Percentiles rank a stretch among this genome's conserved stretches.
These are phyloP conservation scores for Laupala kohalensis DNA, from an alignment of 1,140 invertebrate species.

Conservation along the genomic window DNA sequence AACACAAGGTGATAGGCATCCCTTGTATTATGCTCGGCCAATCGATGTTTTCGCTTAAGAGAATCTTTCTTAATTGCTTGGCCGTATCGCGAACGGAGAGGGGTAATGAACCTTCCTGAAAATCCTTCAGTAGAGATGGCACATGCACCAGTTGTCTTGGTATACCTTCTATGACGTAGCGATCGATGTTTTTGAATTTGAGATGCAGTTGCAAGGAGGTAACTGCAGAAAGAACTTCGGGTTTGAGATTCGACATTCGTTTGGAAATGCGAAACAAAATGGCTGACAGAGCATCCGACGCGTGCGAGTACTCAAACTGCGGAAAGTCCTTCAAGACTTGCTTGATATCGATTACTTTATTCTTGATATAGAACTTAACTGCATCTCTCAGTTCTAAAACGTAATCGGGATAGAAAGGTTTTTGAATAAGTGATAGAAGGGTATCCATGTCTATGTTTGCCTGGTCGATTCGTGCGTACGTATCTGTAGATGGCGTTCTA, in stretches of 20 bases:
- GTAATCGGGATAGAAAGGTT: not conserved
- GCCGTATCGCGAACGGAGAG: not conserved
- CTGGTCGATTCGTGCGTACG: no score
- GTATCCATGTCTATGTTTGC: not conserved
- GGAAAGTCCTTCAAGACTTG: not conserved
- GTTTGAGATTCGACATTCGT: not conserved
- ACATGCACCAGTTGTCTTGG: not conserved
- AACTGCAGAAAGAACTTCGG: not conserved
- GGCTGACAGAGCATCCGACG: not conserved
- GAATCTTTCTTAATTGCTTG: not conserved
- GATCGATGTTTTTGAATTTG: not conserved
- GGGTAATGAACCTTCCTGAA: not conserved
- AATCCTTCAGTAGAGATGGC: not conserved
- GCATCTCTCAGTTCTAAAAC: not conserved
- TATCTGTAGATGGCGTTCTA: no score
- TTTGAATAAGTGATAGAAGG: not conserved
- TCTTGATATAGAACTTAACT: not conserved
- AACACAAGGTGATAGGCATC: not conserved
- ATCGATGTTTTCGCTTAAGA: not conserved
- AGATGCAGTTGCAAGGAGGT: not conserved
- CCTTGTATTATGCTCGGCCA: not conserved
- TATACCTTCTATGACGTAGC: not conserved
- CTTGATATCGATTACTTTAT: not conserved
- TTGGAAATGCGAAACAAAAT: not conserved
- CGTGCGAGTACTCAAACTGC: not conserved